Conservation (phyloP, 2,888 invertebrate species). For the Pollenia angustigena region DNA sequence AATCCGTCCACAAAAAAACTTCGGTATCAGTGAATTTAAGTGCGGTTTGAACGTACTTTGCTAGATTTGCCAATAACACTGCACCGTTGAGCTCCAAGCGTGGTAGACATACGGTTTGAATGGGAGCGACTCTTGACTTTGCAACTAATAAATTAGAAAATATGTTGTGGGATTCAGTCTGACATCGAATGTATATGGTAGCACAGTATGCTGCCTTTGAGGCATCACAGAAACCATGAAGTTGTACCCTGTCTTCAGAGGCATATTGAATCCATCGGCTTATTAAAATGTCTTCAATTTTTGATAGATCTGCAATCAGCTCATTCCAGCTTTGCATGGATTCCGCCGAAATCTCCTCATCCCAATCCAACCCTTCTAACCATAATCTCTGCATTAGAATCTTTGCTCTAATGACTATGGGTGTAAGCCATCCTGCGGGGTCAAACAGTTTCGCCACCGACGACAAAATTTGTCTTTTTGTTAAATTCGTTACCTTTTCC, state of each 20-base stretch:
- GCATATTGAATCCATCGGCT: neutral
- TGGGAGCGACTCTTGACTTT: no score
- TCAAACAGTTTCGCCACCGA: neutral
- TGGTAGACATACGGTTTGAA: no score
- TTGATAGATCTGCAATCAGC: neutral
- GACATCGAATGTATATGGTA: no score
- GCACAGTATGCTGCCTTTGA: conserved; percentile 26
- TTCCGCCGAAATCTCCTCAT: neutral
- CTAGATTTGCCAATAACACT: no score
- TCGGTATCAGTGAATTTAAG: no score
- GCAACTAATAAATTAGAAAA: no score
- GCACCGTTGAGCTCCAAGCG: no score
- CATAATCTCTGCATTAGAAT: neutral
- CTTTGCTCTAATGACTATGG: neutral
- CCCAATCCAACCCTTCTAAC: neutral
- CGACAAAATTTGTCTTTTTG: neutral
- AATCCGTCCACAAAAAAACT: no score
- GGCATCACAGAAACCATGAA: conserved; percentile 65
- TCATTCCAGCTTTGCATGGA: neutral
- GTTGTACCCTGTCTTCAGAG: neutral
- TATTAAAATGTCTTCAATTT: neutral
- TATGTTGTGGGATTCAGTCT: no score
- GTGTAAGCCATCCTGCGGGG: no score
- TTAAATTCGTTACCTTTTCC: no score
- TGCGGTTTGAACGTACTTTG: no score